phyloP scores from a whole-genome alignment of 2,888 invertebrate species.

The Agrochola lota region DNA sequence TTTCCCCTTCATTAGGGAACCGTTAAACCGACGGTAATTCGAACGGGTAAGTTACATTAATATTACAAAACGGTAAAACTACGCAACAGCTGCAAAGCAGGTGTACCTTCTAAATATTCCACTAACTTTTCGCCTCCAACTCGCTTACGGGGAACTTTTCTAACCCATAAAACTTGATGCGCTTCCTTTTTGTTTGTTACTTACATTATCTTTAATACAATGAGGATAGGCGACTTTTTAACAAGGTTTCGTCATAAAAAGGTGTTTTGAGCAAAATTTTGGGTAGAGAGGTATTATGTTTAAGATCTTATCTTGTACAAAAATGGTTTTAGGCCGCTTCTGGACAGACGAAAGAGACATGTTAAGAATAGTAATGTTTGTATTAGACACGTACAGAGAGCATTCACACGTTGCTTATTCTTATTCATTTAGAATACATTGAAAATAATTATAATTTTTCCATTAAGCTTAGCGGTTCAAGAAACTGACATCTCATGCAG shows the following conservation, averaged over 20 bases:
- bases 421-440: slow-evolving; percentile 20
- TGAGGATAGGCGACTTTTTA: slow-evolving; percentile 49
- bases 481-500: slow-evolving; percentile 49
- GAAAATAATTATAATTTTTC: slow-evolving; percentile 41
- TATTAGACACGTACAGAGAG: not conserved
- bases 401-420: slow-evolving; percentile 18
- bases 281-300: not conserved
- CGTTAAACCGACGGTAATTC: slow-evolving; percentile 52
- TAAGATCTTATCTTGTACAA: slow-evolving; percentile 7
- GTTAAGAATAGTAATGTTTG: slow-evolving; percentile 18
- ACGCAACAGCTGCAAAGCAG: slow-evolving; percentile 46
- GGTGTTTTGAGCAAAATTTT: slow-evolving; percentile 28
- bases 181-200: slow-evolving; percentile 60
- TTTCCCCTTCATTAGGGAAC: slow-evolving; percentile 59
- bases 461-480: slow-evolving; percentile 51
- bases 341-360: not conserved
- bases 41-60: slow-evolving; percentile 41
- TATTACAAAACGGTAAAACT: slow-evolving; percentile 47
- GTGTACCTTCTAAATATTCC: slow-evolving; percentile 53
- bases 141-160: slow-evolving; percentile 51
- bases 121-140: slow-evolving; percentile 37
- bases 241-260: slow-evolving; percentile 47
- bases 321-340: slow-evolving; percentile 23
- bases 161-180: slow-evolving; percentile 59
- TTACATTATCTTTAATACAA: slow-evolving; percentile 59